These are phyloP conservation scores for Tetragonisca angustula DNA, from an alignment of 2,888 invertebrate species.

Conservation along the genomic window DNA sequence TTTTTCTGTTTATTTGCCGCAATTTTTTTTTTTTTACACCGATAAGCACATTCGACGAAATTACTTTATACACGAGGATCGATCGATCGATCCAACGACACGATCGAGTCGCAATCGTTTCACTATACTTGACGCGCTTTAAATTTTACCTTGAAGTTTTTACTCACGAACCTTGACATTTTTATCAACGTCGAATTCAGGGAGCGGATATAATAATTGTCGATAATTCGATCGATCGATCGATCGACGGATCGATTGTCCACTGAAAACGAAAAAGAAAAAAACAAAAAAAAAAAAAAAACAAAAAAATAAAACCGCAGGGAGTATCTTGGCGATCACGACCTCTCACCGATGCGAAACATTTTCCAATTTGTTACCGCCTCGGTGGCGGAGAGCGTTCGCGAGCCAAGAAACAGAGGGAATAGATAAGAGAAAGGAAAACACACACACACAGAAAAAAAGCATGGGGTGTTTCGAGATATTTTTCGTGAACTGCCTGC, in stretches of 20 bases:
- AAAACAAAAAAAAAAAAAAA: too few species aligned
- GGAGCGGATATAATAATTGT: not conserved
- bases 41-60: not conserved
- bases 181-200: not conserved
- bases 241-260: conserved; percentile 42
- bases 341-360: too few species aligned
- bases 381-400: conserved; percentile 21
- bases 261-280: conserved; percentile 8
- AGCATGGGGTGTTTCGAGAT: conserved; percentile 53
- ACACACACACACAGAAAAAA: not conserved
- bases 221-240: conserved; percentile 39
- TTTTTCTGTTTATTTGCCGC: not conserved
- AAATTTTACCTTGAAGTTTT: not conserved
- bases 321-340: not conserved
- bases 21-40: not conserved
- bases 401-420: conserved; percentile 6
- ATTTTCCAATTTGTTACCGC: conserved; percentile 38
- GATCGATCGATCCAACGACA: conserved; percentile 1
- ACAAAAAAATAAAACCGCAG: not conserved
- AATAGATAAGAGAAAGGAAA: not conserved
- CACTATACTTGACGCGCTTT: not conserved
- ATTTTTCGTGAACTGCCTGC: conserved; percentile 63
- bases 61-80: conserved; percentile 10
- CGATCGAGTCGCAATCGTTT: not conserved
- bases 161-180: not conserved